Evolutionary conservation across 2,797 vertebrate species (phyloP).

Genomic region (Schizothorax lantsangensis): DNA sequence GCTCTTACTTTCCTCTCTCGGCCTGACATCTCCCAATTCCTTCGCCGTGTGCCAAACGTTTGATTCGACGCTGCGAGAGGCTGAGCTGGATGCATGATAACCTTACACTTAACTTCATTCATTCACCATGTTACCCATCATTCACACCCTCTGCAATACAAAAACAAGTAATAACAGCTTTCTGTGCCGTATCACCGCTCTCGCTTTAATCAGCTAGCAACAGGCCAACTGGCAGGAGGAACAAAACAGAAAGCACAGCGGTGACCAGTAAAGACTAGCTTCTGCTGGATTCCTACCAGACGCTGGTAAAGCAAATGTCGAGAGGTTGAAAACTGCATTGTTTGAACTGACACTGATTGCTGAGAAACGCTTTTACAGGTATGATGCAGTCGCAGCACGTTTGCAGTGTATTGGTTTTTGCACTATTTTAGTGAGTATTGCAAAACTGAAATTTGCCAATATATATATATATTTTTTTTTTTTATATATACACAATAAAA

Average conservation of each 20-base stretch:
- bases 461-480: too few species aligned
- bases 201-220: slow-evolving; percentile 11
- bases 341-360: background rate
- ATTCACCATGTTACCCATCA: slow-evolving; percentile 20
- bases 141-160: slow-evolving; percentile 20
- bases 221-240: background rate
- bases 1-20: slow-evolving; percentile 16
- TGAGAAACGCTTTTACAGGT: background rate
- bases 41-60: slow-evolving; percentile 18
- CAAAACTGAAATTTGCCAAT: background rate
- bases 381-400: background rate
- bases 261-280: background rate
- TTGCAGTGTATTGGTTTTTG: background rate
- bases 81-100: slow-evolving; percentile 32
- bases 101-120: slow-evolving; percentile 37
- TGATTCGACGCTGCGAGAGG: slow-evolving; percentile 51
- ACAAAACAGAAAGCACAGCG: background rate
- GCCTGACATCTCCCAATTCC: slow-evolving; percentile 30
- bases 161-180: slow-evolving; percentile 40
- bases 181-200: background rate
- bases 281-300: background rate
- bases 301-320: background rate
- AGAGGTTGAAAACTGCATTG: background rate
- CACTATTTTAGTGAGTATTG: background rate
- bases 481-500: too few species aligned